These are phyloP conservation scores for Adoxophyes honmai DNA, from an alignment of 1,140 invertebrate genomes.

Conservation along the genomic window DNA sequence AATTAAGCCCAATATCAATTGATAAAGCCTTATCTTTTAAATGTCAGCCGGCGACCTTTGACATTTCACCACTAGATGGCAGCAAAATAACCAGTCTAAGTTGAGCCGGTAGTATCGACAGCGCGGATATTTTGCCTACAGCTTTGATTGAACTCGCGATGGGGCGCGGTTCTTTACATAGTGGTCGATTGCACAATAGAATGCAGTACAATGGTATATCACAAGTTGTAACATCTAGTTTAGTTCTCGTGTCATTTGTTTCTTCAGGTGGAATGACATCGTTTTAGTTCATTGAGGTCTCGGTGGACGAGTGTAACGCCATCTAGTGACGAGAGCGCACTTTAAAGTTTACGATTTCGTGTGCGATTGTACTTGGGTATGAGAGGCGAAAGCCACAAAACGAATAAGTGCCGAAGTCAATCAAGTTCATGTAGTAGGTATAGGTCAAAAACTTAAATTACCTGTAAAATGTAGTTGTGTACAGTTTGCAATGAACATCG, in stretches of 20 bases:
- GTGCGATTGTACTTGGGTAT: too few relatives aligned
- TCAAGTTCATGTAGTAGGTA: too few relatives aligned
- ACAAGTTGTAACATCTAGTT: neutral
- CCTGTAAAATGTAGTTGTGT: too few relatives aligned
- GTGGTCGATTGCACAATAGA: neutral
- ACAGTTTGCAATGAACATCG: too few relatives aligned
- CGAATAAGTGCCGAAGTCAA: too few relatives aligned
- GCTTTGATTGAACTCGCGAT: neutral
- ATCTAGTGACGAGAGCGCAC: too few relatives aligned
- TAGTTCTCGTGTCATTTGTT: neutral
- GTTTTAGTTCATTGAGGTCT: too few relatives aligned
- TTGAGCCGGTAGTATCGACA: neutral
- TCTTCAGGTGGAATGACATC: too few relatives aligned
- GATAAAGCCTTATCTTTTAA: neutral
- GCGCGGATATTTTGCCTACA: neutral
- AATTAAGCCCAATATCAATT: conserved; percentile 3
- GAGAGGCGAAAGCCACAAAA: too few relatives aligned
- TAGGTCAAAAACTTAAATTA: too few relatives aligned
- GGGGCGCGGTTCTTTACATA: neutral
- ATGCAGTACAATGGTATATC: conserved; percentile 10
- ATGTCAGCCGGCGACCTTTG: neutral
- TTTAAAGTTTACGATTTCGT: too few relatives aligned
- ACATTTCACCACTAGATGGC: conserved; percentile 8
- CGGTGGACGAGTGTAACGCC: too few relatives aligned
- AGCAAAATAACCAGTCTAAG: neutral